phyloP scores from a whole-genome alignment of 2,797 vertebrate genomes.

The Lithobates pipiens region DNA sequence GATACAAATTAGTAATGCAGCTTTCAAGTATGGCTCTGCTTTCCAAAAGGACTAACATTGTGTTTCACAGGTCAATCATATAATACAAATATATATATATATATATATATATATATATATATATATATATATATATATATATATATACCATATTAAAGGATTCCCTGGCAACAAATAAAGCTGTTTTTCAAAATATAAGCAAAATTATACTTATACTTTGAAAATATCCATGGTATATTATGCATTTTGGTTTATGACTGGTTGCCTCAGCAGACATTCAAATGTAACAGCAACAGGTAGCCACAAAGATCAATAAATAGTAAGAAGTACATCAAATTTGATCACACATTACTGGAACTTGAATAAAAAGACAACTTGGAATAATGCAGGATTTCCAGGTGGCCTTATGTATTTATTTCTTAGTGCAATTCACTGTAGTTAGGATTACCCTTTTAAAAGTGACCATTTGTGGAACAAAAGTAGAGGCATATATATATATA shows the following conservation, averaged over 20 bases:
- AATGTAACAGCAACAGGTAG: background rate
- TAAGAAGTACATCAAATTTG: too few species aligned
- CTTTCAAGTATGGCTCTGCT: background rate
- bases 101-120: background rate
- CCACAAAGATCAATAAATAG: too few species aligned
- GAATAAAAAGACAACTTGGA: too few species aligned
- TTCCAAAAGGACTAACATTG: background rate
- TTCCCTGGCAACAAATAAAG: too few species aligned
- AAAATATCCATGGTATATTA: too few species aligned
- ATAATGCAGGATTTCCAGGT: too few species aligned
- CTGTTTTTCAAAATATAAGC: too few species aligned
- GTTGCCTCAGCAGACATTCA: background rate
- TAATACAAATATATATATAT: background rate
- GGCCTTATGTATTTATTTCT: too few species aligned
- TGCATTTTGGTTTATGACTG: too few species aligned
- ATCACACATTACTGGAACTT: too few species aligned
- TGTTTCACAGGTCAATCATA: background rate
- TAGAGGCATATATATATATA: too few species aligned
- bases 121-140: background rate
- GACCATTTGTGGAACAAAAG: background rate
- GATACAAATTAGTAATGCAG: background rate
- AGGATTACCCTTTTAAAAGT: background rate
- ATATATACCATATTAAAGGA: background rate
- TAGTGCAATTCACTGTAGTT: background rate
- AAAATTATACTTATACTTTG: too few species aligned